Evolutionary conservation across 2,797 vertebrate genomes (phyloP).

Genomic region (Silurus aristotelis): DNA sequence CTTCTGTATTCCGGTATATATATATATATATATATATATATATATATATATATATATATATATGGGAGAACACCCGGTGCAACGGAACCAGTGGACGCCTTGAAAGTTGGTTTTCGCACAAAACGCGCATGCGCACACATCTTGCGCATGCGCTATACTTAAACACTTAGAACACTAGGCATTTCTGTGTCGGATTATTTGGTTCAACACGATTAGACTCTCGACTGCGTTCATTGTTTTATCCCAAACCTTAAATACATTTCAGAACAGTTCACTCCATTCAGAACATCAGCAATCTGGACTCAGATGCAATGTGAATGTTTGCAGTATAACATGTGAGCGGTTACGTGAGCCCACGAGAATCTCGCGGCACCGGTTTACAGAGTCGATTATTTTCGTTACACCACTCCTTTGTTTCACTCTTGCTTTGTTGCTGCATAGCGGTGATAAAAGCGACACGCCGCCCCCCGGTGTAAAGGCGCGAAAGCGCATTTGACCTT

Average conservation of each 20-base stretch:
- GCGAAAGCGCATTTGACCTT: neutral
- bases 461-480: constrained; percentile 13
- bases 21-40: no score
- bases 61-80: neutral
- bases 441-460: neutral
- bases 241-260: neutral
- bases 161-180: neutral
- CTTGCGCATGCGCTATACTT: neutral
- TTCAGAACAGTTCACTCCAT: neutral
- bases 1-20: neutral
- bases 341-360: neutral
- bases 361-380: neutral
- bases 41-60: neutral
- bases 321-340: no score
- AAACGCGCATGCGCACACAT: neutral
- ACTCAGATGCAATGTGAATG: neutral
- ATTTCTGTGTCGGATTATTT: neutral
- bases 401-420: neutral
- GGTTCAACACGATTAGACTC: neutral
- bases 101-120: neutral
- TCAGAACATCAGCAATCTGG: no score
- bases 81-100: neutral
- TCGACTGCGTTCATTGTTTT: neutral
- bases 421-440: neutral
- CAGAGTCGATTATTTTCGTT: neutral